Conservation (phyloP, 2,888 invertebrate species). For the Machimus rusticus region DNA sequence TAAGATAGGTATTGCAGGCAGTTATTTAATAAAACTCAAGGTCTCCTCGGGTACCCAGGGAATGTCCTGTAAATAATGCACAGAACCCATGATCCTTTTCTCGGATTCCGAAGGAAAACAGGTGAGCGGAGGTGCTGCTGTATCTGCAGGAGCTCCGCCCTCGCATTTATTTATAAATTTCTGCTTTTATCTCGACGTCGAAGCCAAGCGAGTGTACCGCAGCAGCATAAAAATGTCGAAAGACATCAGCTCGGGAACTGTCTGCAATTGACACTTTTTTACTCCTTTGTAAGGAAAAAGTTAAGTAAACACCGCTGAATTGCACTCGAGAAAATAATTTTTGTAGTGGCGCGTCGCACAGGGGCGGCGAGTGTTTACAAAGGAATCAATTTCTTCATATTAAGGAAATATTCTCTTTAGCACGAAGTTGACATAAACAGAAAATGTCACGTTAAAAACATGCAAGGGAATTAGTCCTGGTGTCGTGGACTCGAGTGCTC, state of each 20-base stretch:
- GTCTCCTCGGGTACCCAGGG: background rate
- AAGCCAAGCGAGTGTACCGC: background rate
- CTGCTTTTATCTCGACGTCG: background rate
- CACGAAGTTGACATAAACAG: background rate
- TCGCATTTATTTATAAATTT: background rate
- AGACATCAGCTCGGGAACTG: background rate
- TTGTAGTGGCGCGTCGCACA: background rate
- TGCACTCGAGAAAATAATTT: background rate
- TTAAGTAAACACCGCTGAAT: background rate
- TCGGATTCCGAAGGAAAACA: background rate
- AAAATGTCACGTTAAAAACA: slow-evolving; percentile 11
- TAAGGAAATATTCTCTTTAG: slow-evolving; percentile 19
- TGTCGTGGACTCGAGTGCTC: background rate
- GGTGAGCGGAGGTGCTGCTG: background rate
- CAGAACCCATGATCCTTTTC: background rate
- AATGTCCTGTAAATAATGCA: background rate
- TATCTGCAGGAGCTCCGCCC: background rate
- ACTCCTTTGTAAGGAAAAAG: background rate
- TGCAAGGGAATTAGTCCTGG: background rate
- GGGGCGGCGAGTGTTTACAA: background rate
- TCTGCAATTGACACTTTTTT: slow-evolving; percentile 17
- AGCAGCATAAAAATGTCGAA: background rate
- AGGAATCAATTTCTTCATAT: slow-evolving; percentile 20
- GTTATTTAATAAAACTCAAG: background rate
- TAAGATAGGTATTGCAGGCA: background rate